These are phyloP conservation scores for Apodemia mormo DNA, from an alignment of 2,888 invertebrate species.

Conservation along the genomic window DNA sequence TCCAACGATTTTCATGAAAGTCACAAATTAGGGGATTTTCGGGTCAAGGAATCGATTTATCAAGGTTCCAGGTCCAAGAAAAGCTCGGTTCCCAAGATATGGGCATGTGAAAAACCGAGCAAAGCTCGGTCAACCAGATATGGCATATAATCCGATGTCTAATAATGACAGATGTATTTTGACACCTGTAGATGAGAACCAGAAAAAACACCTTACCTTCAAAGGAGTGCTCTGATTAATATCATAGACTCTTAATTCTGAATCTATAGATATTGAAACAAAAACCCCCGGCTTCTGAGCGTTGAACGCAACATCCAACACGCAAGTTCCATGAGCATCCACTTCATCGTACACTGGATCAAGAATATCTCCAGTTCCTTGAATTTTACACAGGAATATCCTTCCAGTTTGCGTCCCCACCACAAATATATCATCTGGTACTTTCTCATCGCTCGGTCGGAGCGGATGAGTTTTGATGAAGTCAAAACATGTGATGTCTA, in stretches of 20 bases:
- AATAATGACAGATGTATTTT: too few relatives aligned
- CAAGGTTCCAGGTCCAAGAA: too few relatives aligned
- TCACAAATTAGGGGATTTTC: too few relatives aligned
- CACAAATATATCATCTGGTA: conserved; percentile 57
- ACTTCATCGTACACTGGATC: conserved; percentile 60
- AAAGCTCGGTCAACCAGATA: too few relatives aligned
- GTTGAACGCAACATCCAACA: conserved; percentile 60
- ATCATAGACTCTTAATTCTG: conserved; percentile 63
- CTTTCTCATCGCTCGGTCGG: conserved; percentile 52
- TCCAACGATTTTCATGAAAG: too few relatives aligned
- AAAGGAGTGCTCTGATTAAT: conserved; percentile 56
- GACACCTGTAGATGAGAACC: too few relatives aligned
- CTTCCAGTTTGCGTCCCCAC: conserved; percentile 60
- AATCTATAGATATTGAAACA: conserved; percentile 63
- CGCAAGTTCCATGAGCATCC: conserved; percentile 56
- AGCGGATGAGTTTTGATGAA: conserved; percentile 58
- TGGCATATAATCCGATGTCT: too few relatives aligned
- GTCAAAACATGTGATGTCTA: conserved; percentile 66
- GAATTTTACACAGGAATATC: conserved; percentile 54
- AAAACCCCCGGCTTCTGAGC: conserved; percentile 57
- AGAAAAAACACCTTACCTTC: conserved; percentile 48
- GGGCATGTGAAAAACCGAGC: too few relatives aligned
- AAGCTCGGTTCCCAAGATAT: too few relatives aligned
- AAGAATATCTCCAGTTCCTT: conserved; percentile 40
- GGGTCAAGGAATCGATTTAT: too few relatives aligned